Conservation (phyloP, 2,797 vertebrate genomes). For the Melanotaenia parkinsoni region DNA sequence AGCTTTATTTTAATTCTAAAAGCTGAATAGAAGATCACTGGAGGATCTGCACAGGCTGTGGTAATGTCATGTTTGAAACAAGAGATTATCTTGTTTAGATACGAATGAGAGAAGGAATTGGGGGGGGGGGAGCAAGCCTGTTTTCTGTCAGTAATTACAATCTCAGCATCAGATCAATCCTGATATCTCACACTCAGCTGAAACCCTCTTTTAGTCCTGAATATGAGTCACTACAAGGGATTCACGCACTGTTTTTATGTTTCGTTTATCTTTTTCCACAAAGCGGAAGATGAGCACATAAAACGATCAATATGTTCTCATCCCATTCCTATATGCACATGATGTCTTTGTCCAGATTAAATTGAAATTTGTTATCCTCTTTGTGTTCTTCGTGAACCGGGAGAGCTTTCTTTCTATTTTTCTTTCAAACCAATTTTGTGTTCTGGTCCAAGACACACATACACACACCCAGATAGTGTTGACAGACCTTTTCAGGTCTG, state of each 20-base stretch:
- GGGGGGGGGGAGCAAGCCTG: not conserved
- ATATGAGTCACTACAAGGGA: conserved; percentile 24
- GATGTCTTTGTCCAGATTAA: conserved; percentile 3
- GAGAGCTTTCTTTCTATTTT: conserved; percentile 14
- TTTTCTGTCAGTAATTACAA: conserved; percentile 51
- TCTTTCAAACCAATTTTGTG: conserved; percentile 11
- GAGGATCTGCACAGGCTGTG: conserved; percentile 8
- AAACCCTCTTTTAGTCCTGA: conserved; percentile 11
- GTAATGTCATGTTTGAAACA: conserved; percentile 24
- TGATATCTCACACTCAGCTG: conserved; percentile 18
- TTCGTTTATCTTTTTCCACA: conserved; percentile 20
- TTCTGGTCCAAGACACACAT: conserved; percentile 1
- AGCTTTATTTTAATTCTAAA: conserved; percentile 16
- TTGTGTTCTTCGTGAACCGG: conserved; percentile 6
- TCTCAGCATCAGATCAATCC: conserved; percentile 54
- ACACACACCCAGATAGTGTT: not conserved
- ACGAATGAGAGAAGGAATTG: conserved; percentile 2
- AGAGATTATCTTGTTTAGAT: conserved; percentile 35
- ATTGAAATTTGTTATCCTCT: conserved; percentile 17
- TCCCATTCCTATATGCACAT: not conserved
- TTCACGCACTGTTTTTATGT: conserved; percentile 15
- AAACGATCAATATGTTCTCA: conserved; percentile 30
- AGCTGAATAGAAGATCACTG: conserved; percentile 12
- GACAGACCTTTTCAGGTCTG: conserved; percentile 22
- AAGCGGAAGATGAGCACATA: conserved; percentile 1